Evolutionary conservation across 2,888 invertebrate genomes (phyloP).

Genomic region (Nomada lathburiana): DNA sequence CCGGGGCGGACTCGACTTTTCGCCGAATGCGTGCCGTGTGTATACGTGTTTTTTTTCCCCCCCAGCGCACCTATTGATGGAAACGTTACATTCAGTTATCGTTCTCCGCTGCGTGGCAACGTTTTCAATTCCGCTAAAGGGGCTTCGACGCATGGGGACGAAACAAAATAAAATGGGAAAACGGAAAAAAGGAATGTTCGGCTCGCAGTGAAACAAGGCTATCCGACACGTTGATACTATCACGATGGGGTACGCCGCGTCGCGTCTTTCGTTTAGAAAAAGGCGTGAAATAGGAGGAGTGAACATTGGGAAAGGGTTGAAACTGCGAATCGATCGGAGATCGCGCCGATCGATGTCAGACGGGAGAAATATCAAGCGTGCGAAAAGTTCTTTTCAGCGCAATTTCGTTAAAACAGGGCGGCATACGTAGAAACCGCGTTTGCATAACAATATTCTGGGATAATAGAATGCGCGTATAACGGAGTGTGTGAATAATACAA

Average conservation of each 20-base stretch:
- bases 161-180: background rate
- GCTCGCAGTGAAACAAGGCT: background rate
- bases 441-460: background rate
- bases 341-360: background rate
- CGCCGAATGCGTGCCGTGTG: background rate
- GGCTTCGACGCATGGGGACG: background rate
- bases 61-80: background rate
- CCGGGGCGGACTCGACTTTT: background rate
- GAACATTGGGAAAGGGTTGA: background rate
- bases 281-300: background rate
- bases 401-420: background rate
- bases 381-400: background rate
- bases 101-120: background rate
- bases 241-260: background rate
- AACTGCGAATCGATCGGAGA: background rate
- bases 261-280: background rate
- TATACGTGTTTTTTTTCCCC: background rate
- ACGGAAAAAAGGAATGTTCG: background rate
- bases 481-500: background rate
- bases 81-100: slow-evolving; percentile 33
- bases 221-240: slow-evolving; percentile 17
- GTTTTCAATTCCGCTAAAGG: slow-evolving; percentile 13
- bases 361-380: background rate
- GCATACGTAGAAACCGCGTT: background rate
- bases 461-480: background rate